These are phyloP conservation scores for Timema podura DNA, from an alignment of 2,888 invertebrate genomes.

Conservation along the genomic window DNA sequence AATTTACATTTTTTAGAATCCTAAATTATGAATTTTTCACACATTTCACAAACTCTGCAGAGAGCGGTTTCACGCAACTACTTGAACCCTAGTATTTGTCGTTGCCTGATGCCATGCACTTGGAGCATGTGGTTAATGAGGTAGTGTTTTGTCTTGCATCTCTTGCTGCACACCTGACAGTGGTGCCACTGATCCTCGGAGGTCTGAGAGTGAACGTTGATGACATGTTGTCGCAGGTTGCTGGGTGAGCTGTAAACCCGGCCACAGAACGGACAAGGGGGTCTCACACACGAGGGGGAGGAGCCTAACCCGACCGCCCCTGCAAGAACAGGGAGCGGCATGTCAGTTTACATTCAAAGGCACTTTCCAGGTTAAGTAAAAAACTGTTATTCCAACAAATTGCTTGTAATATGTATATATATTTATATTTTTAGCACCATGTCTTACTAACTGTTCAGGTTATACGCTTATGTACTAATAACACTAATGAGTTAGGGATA, in stretches of 20 bases:
- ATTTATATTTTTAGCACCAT: too few relatives aligned
- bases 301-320: slow-evolving; percentile 29
- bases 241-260: slow-evolving; percentile 65
- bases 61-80: too few relatives aligned
- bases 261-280: slow-evolving; percentile 67
- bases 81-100: slow-evolving; percentile 25
- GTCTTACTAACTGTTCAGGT: too few relatives aligned
- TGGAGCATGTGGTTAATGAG: slow-evolving; percentile 36
- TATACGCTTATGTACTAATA: too few relatives aligned
- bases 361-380: background rate
- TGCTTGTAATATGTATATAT: too few relatives aligned
- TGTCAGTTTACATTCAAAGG: too few relatives aligned
- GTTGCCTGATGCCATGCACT: slow-evolving; percentile 33
- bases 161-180: slow-evolving; percentile 36
- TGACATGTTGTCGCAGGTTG: slow-evolving; percentile 65
- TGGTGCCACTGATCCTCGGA: slow-evolving; percentile 46
- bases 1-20: too few relatives aligned
- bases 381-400: too few relatives aligned
- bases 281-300: slow-evolving; percentile 44
- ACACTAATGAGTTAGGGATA: too few relatives aligned
- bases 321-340: slow-evolving; percentile 32
- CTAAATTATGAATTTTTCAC: too few relatives aligned
- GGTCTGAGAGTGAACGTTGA: slow-evolving; percentile 58
- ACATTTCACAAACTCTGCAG: too few relatives aligned
- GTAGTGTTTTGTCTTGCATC: slow-evolving; percentile 37